A percentile compares a stretch with the other conserved stretches of the same genome.
phyloP scores from a whole-genome alignment of 2,888 invertebrate species.

The Xanthorhoe designata region DNA sequence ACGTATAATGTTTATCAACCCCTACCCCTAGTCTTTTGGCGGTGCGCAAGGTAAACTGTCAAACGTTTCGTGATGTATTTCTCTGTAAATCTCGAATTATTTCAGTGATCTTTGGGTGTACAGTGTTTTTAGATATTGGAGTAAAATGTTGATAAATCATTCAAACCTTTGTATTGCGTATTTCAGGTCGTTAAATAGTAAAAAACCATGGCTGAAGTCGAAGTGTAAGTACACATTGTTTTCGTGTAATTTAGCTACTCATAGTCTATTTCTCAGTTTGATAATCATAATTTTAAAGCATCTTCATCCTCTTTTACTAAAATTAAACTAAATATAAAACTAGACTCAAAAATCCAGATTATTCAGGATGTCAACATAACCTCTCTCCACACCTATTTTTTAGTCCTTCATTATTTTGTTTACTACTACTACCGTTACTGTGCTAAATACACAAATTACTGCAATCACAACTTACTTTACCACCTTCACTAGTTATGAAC shows the following conservation, averaged over 20 bases:
- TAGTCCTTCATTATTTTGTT: not conserved
- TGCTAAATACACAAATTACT: not conserved
- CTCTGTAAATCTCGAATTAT: conserved; percentile 70
- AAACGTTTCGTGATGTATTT: conserved; percentile 66
- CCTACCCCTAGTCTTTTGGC: conserved; percentile 75
- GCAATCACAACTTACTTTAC: not conserved
- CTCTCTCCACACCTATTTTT: conserved; percentile 46
- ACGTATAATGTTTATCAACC: conserved; percentile 23
- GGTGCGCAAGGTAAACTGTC: conserved; percentile 84
- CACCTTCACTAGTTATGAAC: no score
- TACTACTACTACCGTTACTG: not conserved
- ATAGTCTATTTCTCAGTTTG: not conserved
- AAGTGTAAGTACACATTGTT: conserved; percentile 88
- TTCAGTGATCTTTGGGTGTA: conserved; percentile 60
- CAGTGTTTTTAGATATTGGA: conserved; percentile 46
- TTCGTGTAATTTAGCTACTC: conserved; percentile 30
- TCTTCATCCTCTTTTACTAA: not conserved
- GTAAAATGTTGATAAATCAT: conserved; percentile 52
- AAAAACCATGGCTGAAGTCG: conserved; percentile 91
- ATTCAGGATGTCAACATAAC: conserved; percentile 75
- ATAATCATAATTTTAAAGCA: not conserved
- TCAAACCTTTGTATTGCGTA: conserved; percentile 68
- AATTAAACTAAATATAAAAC: not conserved
- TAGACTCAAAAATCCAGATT: conserved; percentile 4
- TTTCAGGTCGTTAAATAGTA: conserved; percentile 76